These are phyloP conservation scores for Chrysolina oricalcia DNA, from an alignment of 2,888 invertebrate genomes.

Conservation along the genomic window DNA sequence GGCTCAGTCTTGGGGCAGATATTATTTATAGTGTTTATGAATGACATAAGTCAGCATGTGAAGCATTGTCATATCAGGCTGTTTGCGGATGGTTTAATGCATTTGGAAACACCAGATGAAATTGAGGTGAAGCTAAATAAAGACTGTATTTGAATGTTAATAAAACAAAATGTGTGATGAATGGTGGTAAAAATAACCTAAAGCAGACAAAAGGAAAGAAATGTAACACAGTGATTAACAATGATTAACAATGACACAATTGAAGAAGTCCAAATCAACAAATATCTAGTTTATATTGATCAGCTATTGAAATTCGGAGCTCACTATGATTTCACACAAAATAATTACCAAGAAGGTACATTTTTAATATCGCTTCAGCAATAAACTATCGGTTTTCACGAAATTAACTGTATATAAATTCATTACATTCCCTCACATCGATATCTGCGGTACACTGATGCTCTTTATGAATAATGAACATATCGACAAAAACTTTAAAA, in stretches of 20 bases:
- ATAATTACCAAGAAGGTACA: background rate
- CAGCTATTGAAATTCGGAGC: background rate
- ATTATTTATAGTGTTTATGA: slow-evolving; percentile 10
- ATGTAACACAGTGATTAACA: no score
- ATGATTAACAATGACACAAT: slow-evolving; percentile 9
- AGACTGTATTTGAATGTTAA: background rate
- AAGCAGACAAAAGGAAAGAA: background rate
- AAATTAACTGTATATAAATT: slow-evolving; percentile 4
- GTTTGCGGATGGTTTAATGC: background rate
- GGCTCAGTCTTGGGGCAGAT: slow-evolving; percentile 12
- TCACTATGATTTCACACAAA: background rate
- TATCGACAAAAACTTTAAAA: slow-evolving; percentile 19
- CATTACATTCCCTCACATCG: background rate
- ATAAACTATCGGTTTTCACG: background rate
- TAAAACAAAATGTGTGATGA: background rate
- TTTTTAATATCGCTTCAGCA: background rate
- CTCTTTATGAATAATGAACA: background rate
- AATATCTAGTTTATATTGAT: slow-evolving; percentile 14
- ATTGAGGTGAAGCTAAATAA: background rate
- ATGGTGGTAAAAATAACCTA: background rate
- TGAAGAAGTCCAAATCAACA: background rate
- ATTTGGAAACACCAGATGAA: background rate
- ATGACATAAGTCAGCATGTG: slow-evolving; percentile 12
- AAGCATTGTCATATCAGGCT: slow-evolving; percentile 7
- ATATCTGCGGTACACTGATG: slow-evolving; percentile 1